phyloP scores from a whole-genome alignment of 1,140 invertebrate species.

The Drosophila parabipectinata region DNA sequence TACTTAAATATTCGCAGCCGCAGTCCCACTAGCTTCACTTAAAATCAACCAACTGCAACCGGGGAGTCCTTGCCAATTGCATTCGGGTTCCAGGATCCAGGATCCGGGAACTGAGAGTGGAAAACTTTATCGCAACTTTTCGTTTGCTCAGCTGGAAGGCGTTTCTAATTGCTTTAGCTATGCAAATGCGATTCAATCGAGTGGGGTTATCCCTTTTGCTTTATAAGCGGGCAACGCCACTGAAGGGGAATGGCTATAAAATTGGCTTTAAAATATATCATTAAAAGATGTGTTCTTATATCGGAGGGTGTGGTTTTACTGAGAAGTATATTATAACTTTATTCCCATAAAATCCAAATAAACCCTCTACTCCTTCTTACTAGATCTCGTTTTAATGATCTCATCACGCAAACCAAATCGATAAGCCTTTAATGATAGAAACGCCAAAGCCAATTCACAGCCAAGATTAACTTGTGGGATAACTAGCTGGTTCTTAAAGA shows the following conservation, averaged over 20 bases:
- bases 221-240: background rate
- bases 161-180: slow-evolving; percentile 66
- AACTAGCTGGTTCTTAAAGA: background rate
- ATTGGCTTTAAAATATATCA: background rate
- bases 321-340: no score
- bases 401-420: slow-evolving; percentile 1
- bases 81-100: slow-evolving; percentile 3
- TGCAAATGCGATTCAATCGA: slow-evolving; percentile 14
- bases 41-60: slow-evolving; percentile 42
- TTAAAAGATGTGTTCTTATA: no score
- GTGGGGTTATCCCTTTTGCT: background rate
- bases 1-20: slow-evolving; percentile 63
- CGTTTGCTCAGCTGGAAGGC: slow-evolving; percentile 54
- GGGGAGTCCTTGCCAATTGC: slow-evolving; percentile 23
- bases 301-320: no score
- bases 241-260: background rate
- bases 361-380: background rate
- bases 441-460: background rate
- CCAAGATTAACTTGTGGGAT: background rate
- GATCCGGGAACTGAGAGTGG: background rate
- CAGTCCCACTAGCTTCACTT: slow-evolving; percentile 26
- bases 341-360: background rate
- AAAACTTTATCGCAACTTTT: slow-evolving; percentile 57
- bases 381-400: background rate
- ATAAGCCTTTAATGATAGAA: background rate